phyloP scores from a whole-genome alignment of 1,140 invertebrate species.

The Hyposmocoma kahamanoa region DNA sequence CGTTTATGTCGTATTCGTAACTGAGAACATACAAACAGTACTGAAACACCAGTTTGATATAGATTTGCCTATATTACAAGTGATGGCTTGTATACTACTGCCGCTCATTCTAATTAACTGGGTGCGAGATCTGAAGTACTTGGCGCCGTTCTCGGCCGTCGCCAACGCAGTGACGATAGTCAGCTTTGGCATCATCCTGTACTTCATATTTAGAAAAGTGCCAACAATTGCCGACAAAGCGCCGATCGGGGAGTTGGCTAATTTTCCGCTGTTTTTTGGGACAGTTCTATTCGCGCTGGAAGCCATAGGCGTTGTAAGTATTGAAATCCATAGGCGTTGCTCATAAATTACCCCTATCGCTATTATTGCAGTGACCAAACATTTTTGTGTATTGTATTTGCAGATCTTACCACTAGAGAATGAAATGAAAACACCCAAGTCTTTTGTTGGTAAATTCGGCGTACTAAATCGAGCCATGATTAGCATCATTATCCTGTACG shows the following conservation, averaged over 20 bases:
- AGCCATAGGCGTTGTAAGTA: slow-evolving; percentile 79
- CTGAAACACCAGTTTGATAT: slow-evolving; percentile 64
- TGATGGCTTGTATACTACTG: slow-evolving; percentile 76
- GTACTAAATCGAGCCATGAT: slow-evolving; percentile 87
- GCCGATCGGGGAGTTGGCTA: slow-evolving; percentile 54
- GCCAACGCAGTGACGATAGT: slow-evolving; percentile 80
- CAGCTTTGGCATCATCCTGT: slow-evolving; percentile 80
- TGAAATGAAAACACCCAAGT: slow-evolving; percentile 85
- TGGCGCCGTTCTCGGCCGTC: slow-evolving; percentile 83
- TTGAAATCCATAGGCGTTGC: neutral
- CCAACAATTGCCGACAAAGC: slow-evolving; percentile 62
- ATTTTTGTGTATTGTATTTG: neutral
- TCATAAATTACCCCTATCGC: neutral
- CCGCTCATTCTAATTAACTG: slow-evolving; percentile 81
- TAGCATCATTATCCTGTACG: slow-evolving; percentile 81
- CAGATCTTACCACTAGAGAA: slow-evolving; percentile 90
- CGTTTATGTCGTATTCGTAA: slow-evolving; percentile 90
- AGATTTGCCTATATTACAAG: slow-evolving; percentile 57
- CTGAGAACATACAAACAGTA: slow-evolving; percentile 80
- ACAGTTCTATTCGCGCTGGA: slow-evolving; percentile 80
- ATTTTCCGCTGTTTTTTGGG: slow-evolving; percentile 78
- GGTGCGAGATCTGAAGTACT: slow-evolving; percentile 81
- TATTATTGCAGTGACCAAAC: neutral
- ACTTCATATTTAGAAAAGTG: slow-evolving; percentile 79
- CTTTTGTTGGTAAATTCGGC: slow-evolving; percentile 81